Evolutionary conservation across 2,113 vertebrate species (phyloP).

Genomic region (Malurus alboscapulatus): DNA sequence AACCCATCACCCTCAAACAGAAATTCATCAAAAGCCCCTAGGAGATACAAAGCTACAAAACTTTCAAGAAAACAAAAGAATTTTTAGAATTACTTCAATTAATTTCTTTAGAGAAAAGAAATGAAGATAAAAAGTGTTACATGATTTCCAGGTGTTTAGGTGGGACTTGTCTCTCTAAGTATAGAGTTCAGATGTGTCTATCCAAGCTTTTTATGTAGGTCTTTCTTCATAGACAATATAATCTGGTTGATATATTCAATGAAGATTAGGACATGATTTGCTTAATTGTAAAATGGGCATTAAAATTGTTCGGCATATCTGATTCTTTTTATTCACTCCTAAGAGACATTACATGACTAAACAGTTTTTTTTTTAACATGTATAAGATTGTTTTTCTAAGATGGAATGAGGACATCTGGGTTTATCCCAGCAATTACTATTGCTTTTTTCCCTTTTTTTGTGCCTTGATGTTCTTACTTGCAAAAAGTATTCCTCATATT

Average conservation of each 20-base stretch:
- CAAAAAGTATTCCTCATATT: not conserved
- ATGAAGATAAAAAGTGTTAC: not conserved
- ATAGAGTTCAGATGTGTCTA: not conserved
- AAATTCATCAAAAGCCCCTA: fast-evolving
- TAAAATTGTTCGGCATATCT: not conserved
- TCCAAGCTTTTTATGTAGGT: not conserved
- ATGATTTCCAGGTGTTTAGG: not conserved
- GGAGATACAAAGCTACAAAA: not conserved
- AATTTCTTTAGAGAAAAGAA: not conserved
- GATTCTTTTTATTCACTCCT: not conserved
- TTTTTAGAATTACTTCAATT: not conserved
- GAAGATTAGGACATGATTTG: not conserved
- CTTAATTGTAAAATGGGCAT: not conserved
- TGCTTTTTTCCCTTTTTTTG: not conserved
- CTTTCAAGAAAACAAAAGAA: not conserved
- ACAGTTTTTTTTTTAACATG: not conserved
- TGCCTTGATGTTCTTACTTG: not conserved
- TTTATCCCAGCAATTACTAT: not conserved
- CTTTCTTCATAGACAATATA: not conserved
- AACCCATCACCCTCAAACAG: not conserved
- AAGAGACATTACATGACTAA: not conserved
- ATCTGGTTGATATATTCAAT: not conserved
- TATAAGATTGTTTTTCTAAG: not conserved
- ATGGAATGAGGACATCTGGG: not conserved
- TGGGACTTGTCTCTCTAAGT: not conserved